Evolutionary conservation across 2,888 invertebrate genomes (phyloP).

Genomic region (Scelioninae gen. 1): DNA sequence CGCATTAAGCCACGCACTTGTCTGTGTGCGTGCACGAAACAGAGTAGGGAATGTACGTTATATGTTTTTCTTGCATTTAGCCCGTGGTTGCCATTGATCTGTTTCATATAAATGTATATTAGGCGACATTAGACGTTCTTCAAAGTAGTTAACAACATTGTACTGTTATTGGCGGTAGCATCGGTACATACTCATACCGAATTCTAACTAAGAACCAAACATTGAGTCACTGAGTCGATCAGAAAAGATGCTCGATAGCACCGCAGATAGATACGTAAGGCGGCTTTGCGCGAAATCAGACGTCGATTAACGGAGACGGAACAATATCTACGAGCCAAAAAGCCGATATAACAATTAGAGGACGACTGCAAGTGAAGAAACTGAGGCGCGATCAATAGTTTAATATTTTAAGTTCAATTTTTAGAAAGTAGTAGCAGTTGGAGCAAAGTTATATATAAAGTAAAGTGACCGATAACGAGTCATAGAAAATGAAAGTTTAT

Average conservation of each 20-base stretch:
- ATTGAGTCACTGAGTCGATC: slow-evolving; percentile 66
- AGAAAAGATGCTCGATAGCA: slow-evolving; percentile 71
- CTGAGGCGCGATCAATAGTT: slow-evolving; percentile 8
- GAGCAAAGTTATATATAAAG: background rate
- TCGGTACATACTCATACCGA: slow-evolving; percentile 62
- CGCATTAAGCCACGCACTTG: background rate
- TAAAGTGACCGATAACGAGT: slow-evolving; percentile 12
- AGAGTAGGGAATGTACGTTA: slow-evolving; percentile 17
- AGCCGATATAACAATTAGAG: slow-evolving; percentile 1
- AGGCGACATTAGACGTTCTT: slow-evolving; percentile 13
- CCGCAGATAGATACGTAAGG: slow-evolving; percentile 68
- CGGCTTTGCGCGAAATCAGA: slow-evolving; percentile 61
- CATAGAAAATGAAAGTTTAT: slow-evolving; percentile 19
- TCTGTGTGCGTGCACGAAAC: slow-evolving; percentile 37
- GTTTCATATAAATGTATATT: slow-evolving; percentile 29
- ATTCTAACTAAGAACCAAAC: slow-evolving; percentile 72
- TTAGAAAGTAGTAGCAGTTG: background rate
- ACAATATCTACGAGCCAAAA: background rate
- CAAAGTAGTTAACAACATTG: slow-evolving; percentile 1
- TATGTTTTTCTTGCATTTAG: slow-evolving; percentile 42
- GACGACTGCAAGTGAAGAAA: background rate
- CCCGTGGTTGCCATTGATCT: slow-evolving; percentile 43
- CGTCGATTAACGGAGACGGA: slow-evolving; percentile 1
- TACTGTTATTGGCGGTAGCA: slow-evolving; percentile 19
- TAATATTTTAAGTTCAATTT: slow-evolving; percentile 6